Conservation (phyloP, 1,140 invertebrate species). For the Anoplophora glabripennis region DNA sequence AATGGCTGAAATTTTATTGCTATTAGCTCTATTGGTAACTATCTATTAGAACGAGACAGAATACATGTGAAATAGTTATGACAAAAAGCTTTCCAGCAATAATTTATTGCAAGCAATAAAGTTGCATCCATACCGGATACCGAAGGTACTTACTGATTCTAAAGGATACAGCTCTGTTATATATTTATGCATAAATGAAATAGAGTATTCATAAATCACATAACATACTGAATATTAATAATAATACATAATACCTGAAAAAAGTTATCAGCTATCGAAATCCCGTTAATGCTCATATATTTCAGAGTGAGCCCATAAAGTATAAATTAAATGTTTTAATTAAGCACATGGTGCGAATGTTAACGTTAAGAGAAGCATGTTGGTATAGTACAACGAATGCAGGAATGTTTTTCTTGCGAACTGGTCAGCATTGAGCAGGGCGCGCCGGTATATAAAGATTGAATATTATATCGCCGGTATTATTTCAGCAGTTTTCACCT, state of each 20-base stretch:
- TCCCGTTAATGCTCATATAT: slow-evolving; percentile 1
- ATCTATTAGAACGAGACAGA: too few relatives aligned
- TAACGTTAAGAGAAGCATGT: not conserved
- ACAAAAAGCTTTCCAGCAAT: not conserved
- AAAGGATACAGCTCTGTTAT: not conserved
- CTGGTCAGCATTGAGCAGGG: slow-evolving; percentile 15
- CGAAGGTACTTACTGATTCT: not conserved
- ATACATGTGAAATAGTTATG: too few relatives aligned
- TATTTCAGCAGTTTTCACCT: too few relatives aligned
- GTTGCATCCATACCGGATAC: not conserved
- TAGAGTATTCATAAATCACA: not conserved
- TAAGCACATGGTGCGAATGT: not conserved
- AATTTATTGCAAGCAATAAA: not conserved
- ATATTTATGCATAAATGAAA: not conserved
- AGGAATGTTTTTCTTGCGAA: slow-evolving; percentile 13
- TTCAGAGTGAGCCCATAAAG: slow-evolving; percentile 4
- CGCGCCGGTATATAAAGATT: slow-evolving; percentile 13
- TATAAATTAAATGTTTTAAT: slow-evolving; percentile 4
- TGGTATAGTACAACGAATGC: slow-evolving; percentile 8
- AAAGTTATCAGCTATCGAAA: not conserved
- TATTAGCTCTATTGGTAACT: too few relatives aligned
- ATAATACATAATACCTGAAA: not conserved
- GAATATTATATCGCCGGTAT: not conserved
- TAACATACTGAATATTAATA: not conserved
- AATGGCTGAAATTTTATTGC: too few relatives aligned